Evolutionary conservation across 2,797 vertebrate genomes (phyloP).

Genomic region (Acridotheres tristis): DNA sequence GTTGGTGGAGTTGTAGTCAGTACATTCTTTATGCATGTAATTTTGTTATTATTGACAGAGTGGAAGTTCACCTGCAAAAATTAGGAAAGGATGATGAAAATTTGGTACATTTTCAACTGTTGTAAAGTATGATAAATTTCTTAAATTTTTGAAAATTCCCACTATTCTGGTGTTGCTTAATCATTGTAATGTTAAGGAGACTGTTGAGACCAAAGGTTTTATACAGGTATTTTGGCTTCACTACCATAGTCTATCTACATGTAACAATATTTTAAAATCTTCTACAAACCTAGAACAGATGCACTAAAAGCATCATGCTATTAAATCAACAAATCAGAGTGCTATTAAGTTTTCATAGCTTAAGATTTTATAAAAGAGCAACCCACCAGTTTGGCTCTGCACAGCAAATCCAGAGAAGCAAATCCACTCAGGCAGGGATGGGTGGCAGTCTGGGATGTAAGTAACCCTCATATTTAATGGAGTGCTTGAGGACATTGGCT

Average conservation of each 20-base stretch:
- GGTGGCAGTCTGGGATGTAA: background rate
- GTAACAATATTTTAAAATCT: background rate
- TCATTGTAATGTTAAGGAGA: constrained; percentile 59
- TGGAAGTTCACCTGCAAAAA: background rate
- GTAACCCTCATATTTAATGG: background rate
- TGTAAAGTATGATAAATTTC: background rate
- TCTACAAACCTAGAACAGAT: background rate
- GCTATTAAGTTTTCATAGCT: background rate
- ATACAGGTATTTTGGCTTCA: background rate
- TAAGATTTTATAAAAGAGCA: background rate
- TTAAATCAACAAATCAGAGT: background rate
- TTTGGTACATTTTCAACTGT: background rate
- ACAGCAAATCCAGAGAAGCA: background rate
- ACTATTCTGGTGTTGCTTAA: constrained; percentile 48
- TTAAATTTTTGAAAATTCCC: constrained; percentile 44
- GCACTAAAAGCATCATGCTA: background rate
- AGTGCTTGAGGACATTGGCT: background rate
- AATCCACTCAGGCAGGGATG: background rate
- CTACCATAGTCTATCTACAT: background rate
- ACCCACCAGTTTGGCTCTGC: background rate
- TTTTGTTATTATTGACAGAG: background rate
- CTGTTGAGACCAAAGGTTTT: constrained; percentile 41
- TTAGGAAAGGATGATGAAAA: background rate
- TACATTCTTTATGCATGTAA: background rate
- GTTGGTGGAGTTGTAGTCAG: background rate